Conservation (phyloP, 2,797 vertebrate genomes). For the Bryconaethiops microstoma region DNA sequence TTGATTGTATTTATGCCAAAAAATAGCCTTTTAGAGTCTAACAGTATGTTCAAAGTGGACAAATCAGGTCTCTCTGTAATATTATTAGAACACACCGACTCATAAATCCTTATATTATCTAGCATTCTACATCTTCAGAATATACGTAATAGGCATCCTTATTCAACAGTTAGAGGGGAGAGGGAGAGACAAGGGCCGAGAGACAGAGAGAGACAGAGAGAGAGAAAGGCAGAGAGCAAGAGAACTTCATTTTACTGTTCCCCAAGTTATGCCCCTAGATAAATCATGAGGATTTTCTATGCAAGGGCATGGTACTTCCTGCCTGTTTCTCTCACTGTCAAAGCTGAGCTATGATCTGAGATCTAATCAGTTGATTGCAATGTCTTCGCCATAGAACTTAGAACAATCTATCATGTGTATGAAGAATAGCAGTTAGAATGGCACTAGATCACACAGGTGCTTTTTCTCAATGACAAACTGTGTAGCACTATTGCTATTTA, state of each 20-base stretch:
- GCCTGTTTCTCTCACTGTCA: constrained; percentile 16
- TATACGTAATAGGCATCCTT: background rate
- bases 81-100: background rate
- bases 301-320: background rate
- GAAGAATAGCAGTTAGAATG: constrained; percentile 19
- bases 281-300: background rate
- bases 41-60: background rate
- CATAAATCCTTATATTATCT: background rate
- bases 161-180: background rate
- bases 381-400: constrained; percentile 16
- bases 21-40: background rate
- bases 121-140: background rate
- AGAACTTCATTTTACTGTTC: background rate
- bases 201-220: too few species aligned
- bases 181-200: background rate
- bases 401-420: background rate
- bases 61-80: background rate
- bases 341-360: constrained; percentile 10
- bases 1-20: background rate
- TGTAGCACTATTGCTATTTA: background rate
- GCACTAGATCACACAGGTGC: constrained; percentile 26
- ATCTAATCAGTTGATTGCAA: constrained; percentile 24
- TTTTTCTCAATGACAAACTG: constrained; percentile 1
- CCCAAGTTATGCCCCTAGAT: too few species aligned
- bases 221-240: background rate